Evolutionary conservation across 2,797 vertebrate genomes (phyloP), one percentile per base, ranked within the genome.

Genomic region (Loriculus beryllinus): DNA sequence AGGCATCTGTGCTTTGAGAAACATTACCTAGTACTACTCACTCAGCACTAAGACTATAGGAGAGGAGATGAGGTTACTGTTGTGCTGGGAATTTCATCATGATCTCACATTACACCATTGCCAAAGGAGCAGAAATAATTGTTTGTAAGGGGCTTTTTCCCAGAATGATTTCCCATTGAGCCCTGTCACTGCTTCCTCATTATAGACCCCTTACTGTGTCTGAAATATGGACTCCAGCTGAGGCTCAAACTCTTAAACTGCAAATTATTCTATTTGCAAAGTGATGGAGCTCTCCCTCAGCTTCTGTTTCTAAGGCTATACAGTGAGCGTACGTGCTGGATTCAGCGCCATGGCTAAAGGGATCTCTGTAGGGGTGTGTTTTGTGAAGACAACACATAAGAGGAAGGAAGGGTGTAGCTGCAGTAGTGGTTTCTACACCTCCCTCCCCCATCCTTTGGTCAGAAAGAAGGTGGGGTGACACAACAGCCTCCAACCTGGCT

Each of bases 261-360:
- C 22, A 10, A 23, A 12, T 3, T 3, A 18, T 2, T 49, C 29
- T 21, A 7, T 37, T 43, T 33, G 19, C 43, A 45, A 19, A 9
- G 35, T 1, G 29, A 16, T 12, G 28, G 7, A 40, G 68, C 26
- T 29, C 28, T 60, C 17, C 21, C 29, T 3, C 31, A 4, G 4
- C 18, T 15, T 74, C 22, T 31, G 49, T 23, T 28, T 51, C 33
- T 5, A 5, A 8, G 12, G 20, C 29, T 26, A 1, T 2, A 5
- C 6, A 8, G 57, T 3, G 37, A 7, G 8, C 0, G 3, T 7
- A 2, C 1, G 0, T 3, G n/a, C 56, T 51, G 65, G 17, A 21
- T 18, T 49, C 59, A 21, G 43, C 33, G 29, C 59, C 42, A 2
- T 2, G 35, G 51, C 54, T 7, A 17, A 37, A 37, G 62, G 62